Evolutionary conservation across 2,113 vertebrate species (phyloP).

Genomic region (Misgurnus anguillicaudatus): DNA sequence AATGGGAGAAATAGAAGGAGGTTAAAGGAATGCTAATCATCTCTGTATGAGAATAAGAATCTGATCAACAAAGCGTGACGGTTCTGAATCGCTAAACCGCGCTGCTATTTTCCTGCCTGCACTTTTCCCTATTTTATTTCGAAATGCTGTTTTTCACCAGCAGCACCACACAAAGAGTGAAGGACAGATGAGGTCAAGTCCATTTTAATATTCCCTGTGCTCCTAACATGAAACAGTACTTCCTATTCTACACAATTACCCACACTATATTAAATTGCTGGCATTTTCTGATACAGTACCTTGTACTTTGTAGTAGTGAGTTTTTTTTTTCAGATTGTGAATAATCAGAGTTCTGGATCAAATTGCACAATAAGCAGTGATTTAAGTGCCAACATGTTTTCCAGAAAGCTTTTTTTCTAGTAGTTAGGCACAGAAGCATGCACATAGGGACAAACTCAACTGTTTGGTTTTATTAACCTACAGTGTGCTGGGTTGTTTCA

Average conservation of each 20-base stretch:
- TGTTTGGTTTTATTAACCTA: too few relatives aligned
- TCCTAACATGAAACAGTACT: conserved; percentile 25
- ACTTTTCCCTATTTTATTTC: conserved; percentile 66
- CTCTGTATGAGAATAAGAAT: conserved; percentile 64
- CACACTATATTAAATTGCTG: not conserved
- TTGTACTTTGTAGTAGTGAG: not conserved
- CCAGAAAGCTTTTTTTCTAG: too few relatives aligned
- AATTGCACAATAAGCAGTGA: not conserved
- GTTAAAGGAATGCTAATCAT: conserved; percentile 57
- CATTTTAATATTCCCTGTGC: conserved; percentile 20
- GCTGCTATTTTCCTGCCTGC: conserved; percentile 63
- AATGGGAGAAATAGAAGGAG: conserved; percentile 29
- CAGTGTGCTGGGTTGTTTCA: too few relatives aligned
- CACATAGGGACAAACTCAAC: too few relatives aligned
- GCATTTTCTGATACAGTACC: not conserved
- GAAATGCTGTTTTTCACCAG: conserved; percentile 60
- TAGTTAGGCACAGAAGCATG: too few relatives aligned
- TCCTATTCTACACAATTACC: not conserved
- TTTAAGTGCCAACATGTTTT: too few relatives aligned
- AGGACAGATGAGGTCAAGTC: conserved; percentile 56
- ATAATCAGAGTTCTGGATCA: not conserved
- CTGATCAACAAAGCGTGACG: conserved; percentile 68
- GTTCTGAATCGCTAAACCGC: conserved; percentile 60
- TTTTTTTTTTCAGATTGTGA: not conserved
- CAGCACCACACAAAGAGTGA: conserved; percentile 56